Conservation (phyloP, 2,797 vertebrate species). For the Onychomys torridus region DNA sequence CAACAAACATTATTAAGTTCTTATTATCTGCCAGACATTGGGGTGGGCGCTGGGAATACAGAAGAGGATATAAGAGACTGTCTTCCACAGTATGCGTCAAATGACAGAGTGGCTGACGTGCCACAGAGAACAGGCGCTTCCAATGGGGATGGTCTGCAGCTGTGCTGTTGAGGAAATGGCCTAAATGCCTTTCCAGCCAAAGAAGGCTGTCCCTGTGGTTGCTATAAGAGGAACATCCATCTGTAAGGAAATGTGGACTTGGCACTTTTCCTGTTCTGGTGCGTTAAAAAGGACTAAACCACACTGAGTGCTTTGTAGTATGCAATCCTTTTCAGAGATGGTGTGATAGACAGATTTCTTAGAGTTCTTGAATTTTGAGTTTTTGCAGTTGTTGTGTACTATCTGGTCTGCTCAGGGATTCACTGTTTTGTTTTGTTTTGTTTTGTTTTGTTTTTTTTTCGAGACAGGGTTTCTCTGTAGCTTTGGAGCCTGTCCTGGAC, state of each 20-base stretch:
- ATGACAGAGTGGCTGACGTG: background rate
- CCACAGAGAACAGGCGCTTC: background rate
- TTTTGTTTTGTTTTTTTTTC: too few relatives aligned
- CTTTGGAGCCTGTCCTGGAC: too few relatives aligned
- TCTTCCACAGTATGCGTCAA: background rate
- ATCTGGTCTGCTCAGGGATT: background rate
- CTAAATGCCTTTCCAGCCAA: background rate
- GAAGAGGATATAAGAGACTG: background rate
- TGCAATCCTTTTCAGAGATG: slow-evolving; percentile 14
- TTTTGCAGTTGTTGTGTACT: background rate
- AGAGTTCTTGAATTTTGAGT: slow-evolving; percentile 29
- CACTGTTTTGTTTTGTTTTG: too few relatives aligned
- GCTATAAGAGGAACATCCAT: background rate
- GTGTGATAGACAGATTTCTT: background rate
- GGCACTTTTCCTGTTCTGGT: slow-evolving; percentile 3
- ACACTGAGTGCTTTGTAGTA: background rate
- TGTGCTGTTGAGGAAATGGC: background rate
- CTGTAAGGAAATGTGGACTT: background rate
- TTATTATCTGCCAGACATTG: background rate
- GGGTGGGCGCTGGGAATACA: background rate
- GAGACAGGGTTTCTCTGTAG: too few relatives aligned
- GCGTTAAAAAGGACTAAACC: slow-evolving; percentile 39
- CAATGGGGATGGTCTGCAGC: background rate
- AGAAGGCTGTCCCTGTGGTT: background rate
- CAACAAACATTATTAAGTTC: slow-evolving; percentile 39